Evolutionary conservation across 2,113 vertebrate species (phyloP).

Genomic region (Hippocampus guttulatus): DNA sequence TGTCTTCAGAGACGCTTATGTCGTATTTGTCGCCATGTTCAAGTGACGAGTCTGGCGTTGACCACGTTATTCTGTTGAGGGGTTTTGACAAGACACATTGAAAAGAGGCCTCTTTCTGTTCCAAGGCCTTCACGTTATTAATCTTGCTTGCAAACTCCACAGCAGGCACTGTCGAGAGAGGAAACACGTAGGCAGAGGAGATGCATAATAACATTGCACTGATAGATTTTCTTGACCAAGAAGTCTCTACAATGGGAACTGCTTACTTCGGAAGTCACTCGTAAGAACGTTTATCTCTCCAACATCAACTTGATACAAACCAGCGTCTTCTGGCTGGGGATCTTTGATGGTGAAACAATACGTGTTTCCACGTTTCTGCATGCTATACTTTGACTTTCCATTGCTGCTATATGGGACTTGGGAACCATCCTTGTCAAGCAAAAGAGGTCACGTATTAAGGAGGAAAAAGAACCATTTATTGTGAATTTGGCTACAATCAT

Average conservation of each 20-base stretch:
- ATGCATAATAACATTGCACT: neutral
- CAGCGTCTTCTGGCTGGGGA: constrained; percentile 78
- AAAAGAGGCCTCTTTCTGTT: constrained; percentile 71
- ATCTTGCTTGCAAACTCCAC: constrained; percentile 67
- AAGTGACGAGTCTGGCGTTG: constrained; percentile 63
- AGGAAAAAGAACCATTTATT: neutral
- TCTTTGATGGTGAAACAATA: constrained; percentile 80
- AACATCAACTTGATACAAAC: constrained; percentile 84
- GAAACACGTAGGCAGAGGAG: neutral
- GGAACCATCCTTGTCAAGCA: constrained; percentile 74
- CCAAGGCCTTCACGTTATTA: constrained; percentile 61
- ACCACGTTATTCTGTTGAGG: constrained; percentile 74
- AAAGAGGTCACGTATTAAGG: neutral
- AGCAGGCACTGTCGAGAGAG: constrained; percentile 69
- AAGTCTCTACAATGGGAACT: neutral
- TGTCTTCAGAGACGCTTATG: constrained; percentile 73
- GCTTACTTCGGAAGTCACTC: constrained; percentile 75
- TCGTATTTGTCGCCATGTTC: constrained; percentile 71
- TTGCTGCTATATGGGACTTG: constrained; percentile 66
- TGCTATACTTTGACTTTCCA: constrained; percentile 68
- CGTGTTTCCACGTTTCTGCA: constrained; percentile 70
- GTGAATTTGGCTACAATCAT: constrained; percentile 21
- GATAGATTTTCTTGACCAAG: neutral
- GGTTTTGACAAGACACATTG: constrained; percentile 73
- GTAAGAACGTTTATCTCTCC: constrained; percentile 78